phyloP scores from a whole-genome alignment of 2,888 invertebrate genomes.

The Caradrina kadenii region DNA sequence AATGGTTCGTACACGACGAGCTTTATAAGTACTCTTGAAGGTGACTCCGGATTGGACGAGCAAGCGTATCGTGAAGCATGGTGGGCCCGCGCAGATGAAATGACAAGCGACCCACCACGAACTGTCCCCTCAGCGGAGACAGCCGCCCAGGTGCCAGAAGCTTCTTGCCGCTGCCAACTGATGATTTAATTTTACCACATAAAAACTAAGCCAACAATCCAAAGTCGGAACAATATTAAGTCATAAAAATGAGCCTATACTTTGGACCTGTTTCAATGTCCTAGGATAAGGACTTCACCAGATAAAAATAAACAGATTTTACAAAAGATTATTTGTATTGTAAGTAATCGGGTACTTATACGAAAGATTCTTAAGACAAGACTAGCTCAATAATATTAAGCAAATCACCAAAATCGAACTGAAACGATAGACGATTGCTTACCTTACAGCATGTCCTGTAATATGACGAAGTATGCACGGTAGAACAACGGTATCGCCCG shows the following conservation, averaged over 20 bases:
- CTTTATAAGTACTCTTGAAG: conserved; percentile 92
- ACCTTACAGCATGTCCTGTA: conserved; percentile 81
- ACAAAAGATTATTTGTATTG: too few species aligned
- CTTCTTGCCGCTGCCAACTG: conserved; percentile 88
- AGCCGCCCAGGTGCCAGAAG: conserved; percentile 80
- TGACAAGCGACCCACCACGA: conserved; percentile 79
- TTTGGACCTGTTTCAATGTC: too few species aligned
- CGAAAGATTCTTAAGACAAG: too few species aligned
- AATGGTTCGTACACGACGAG: conserved; percentile 93
- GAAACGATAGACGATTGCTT: conserved; percentile 58
- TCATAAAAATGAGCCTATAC: not conserved
- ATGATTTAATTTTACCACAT: conserved; percentile 53
- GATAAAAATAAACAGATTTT: too few species aligned
- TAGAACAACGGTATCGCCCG: conserved; percentile 81
- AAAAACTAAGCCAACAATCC: not conserved
- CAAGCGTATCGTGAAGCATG: conserved; percentile 94
- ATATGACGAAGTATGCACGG: conserved; percentile 84
- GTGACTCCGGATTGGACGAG: conserved; percentile 92
- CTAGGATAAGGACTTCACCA: too few species aligned
- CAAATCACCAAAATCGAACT: not conserved
- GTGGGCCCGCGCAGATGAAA: conserved; percentile 91
- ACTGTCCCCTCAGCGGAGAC: conserved; percentile 80
- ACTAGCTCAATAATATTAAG: not conserved
- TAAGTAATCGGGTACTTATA: too few species aligned
- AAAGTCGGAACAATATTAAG: not conserved